Evolutionary conservation across 2,113 vertebrate genomes (phyloP).

Genomic region (Lampris incognitus): DNA sequence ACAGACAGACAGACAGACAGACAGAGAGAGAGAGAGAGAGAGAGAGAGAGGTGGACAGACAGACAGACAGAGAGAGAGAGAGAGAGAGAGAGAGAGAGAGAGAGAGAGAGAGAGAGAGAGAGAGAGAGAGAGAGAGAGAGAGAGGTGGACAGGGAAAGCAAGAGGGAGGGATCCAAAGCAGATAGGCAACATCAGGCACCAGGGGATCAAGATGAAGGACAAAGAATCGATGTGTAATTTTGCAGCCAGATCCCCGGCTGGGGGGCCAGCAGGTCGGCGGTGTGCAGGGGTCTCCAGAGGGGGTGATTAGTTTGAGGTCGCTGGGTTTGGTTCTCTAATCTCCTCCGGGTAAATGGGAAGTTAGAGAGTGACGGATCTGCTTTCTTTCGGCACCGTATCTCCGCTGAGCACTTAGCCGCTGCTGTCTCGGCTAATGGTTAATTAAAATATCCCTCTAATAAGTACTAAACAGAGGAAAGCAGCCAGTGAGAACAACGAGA

Average conservation of each 20-base stretch:
- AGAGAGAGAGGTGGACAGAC: not conserved
- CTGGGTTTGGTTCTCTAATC: not conserved
- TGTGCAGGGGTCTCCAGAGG: too few relatives aligned
- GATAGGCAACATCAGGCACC: conserved; percentile 19
- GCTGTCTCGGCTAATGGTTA: conserved; percentile 1
- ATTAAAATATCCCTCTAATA: conserved; percentile 40
- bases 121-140: not conserved
- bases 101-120: not conserved
- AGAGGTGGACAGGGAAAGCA: conserved; percentile 3
- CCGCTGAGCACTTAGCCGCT: not conserved
- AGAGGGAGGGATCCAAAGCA: conserved; percentile 15
- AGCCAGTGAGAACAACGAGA: conserved; percentile 19
- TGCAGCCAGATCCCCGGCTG: conserved; percentile 33
- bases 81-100: not conserved
- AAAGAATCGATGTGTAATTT: conserved; percentile 72
- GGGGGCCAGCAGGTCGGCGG: too few relatives aligned
- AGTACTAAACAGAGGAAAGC: conserved; percentile 36
- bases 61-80: too few relatives aligned
- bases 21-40: not conserved
- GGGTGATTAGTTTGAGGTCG: too few relatives aligned
- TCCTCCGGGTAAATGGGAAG: conserved; percentile 6
- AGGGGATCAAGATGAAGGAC: conserved; percentile 19
- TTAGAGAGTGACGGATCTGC: conserved; percentile 8
- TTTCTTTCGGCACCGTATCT: not conserved
- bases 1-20: not conserved